Evolutionary conservation across 2,888 invertebrate genomes (phyloP).

Genomic region (Drosophila cracens): DNA sequence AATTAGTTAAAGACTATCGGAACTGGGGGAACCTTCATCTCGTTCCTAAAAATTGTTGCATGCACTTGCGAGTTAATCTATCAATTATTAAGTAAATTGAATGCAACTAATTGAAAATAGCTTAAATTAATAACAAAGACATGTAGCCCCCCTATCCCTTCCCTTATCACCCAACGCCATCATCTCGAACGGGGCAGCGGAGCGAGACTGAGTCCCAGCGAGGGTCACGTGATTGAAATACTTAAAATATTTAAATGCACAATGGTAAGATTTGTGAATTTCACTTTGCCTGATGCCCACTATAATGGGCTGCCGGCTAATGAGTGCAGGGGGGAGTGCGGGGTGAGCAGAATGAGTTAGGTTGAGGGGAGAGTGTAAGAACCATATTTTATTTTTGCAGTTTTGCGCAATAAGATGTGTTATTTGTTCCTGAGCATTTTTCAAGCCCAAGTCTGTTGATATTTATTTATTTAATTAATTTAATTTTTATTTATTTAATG

Average conservation of each 20-base stretch:
- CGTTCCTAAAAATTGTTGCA: slow-evolving; percentile 52
- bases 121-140: slow-evolving; percentile 62
- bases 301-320: neutral
- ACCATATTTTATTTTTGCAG: slow-evolving; percentile 35
- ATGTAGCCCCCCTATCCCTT: slow-evolving; percentile 14
- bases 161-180: neutral
- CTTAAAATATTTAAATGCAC: slow-evolving; percentile 21
- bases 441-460: slow-evolving; percentile 28
- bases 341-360: too few relatives aligned
- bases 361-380: neutral
- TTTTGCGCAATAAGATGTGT: slow-evolving; percentile 65
- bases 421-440: slow-evolving; percentile 54
- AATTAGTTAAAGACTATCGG: slow-evolving; percentile 37
- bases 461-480: slow-evolving; percentile 70
- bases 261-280: slow-evolving; percentile 32
- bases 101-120: slow-evolving; percentile 69
- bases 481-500: slow-evolving; percentile 60
- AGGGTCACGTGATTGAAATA: slow-evolving; percentile 50
- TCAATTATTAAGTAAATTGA: slow-evolving; percentile 60
- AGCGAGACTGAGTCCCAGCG: slow-evolving; percentile 32
- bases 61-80: slow-evolving; percentile 54
- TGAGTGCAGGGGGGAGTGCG: too few relatives aligned
- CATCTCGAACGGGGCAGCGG: slow-evolving; percentile 28
- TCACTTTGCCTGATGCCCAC: slow-evolving; percentile 6
- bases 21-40: slow-evolving; percentile 27